phyloP scores from a whole-genome alignment of 2,797 vertebrate genomes.

The Periparus ater region DNA sequence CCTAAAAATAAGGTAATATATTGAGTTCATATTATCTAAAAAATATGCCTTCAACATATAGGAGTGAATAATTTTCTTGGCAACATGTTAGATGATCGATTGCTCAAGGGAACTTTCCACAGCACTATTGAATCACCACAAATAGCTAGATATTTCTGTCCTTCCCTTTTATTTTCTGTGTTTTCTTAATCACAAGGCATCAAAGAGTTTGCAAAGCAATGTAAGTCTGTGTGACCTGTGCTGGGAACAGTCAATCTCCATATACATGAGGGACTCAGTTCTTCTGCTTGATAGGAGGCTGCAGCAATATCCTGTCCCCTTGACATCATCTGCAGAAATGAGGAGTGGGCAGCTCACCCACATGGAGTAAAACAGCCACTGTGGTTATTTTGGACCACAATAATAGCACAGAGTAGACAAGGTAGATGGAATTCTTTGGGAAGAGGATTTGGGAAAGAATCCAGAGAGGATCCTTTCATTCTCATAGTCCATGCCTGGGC shows the following conservation, averaged over 20 bases:
- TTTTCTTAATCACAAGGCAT: neutral
- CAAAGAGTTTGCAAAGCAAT: neutral
- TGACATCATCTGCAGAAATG: neutral
- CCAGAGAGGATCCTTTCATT: neutral
- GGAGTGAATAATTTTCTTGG: neutral
- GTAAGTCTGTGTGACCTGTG: neutral
- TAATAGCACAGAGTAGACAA: neutral
- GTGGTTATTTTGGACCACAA: neutral
- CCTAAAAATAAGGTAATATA: neutral
- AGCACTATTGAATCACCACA: neutral
- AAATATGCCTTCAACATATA: neutral
- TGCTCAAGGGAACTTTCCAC: neutral
- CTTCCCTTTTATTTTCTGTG: neutral
- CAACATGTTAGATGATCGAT: fast-evolving
- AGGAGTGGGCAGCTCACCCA: neutral
- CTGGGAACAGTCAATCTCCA: neutral
- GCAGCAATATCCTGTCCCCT: neutral
- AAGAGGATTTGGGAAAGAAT: neutral
- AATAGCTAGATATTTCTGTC: neutral
- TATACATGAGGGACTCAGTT: fast-evolving
- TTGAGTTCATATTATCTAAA: neutral
- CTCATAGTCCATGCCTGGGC: neutral
- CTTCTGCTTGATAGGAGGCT: neutral
- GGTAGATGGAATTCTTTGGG: neutral
- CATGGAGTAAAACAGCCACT: fast-evolving